These are phyloP conservation scores for Falco novaeseelandiae DNA, from an alignment of 2,797 vertebrate genomes.

Conservation along the genomic window DNA sequence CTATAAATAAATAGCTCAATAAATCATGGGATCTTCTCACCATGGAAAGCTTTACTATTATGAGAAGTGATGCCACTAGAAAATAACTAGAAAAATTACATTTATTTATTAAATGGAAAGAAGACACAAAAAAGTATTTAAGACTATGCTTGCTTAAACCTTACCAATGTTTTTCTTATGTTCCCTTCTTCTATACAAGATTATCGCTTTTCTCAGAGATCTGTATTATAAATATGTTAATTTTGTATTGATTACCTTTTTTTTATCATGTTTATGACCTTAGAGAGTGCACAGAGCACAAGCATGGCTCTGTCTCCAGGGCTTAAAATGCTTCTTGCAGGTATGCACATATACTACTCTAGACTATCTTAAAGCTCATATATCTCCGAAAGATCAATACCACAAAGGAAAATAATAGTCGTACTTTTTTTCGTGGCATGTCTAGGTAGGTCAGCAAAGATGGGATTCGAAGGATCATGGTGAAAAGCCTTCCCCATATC, in stretches of 20 bases:
- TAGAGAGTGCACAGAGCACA: not conserved
- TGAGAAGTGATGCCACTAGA: not conserved
- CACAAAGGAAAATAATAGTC: not conserved
- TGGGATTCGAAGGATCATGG: not conserved
- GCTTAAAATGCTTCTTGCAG: not conserved
- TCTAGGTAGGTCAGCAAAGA: not conserved
- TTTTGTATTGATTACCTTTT: not conserved
- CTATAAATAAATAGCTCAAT: not conserved
- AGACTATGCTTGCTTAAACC: not conserved
- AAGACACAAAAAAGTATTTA: not conserved
- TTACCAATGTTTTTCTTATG: not conserved
- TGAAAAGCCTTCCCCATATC: not conserved
- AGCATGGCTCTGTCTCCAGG: not conserved
- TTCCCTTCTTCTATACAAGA: not conserved
- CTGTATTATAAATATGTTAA: not conserved
- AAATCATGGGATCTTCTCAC: not conserved
- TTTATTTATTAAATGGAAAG: not conserved
- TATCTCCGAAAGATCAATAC: not conserved
- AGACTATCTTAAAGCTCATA: not conserved
- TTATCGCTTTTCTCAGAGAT: not conserved
- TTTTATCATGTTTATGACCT: not conserved
- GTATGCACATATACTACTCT: not conserved
- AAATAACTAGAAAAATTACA: not conserved
- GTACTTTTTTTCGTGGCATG: fast-evolving
- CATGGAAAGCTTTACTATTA: not conserved